Base-by-base conservation (phyloP, 2,113 vertebrate genomes). In the Spermophilus dauricus region DNA sequence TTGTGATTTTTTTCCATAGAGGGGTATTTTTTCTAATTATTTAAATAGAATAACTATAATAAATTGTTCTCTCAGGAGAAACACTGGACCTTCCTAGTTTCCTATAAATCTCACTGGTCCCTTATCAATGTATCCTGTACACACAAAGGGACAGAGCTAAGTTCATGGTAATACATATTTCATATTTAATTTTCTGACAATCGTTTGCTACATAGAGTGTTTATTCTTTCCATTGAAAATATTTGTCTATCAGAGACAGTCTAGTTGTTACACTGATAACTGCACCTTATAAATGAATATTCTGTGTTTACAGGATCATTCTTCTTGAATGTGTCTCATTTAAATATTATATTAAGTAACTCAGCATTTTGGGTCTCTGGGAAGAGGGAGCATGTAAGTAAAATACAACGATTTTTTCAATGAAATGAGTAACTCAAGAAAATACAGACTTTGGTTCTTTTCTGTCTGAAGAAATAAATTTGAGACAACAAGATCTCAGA, bases 81-180 rank as follows among this genome's bases (percentile, higher is more conserved):
- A 65, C 39, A 65, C 0, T 85, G 39, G 16, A 9, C 8, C 58
- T 81, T 28, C 48, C 3, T 96, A 65, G 18, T 67, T 95, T 86
- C 11, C 58, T 73, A 0, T 34, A 56, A 73, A 67, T 22, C 30
- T 92, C 75, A 30, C 34, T 80, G 65, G 65, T 34, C 76, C 26
- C 76, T 53, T 81, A 93, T 90, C 16, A 76, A n/a, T 81, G 42
- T 67, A 88, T 14, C 14, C 73, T 92, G 45, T 24, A 87, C 28
- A 32, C 82, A 89, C 89, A 77, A 96, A 61, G 34, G 76, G 89
- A 76, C 94, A 98, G 93, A 98, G 32, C 94, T 86, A 96, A 97
- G 75, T 86, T 89, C 83, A 53, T 53, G 20, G 61, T 81, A 70
- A 53, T 8, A 75, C 2, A 61, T 42, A 63, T 72, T 90, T 85